A percentile compares a stretch with the other conserved stretches of the same genome.
These are phyloP conservation scores for Synanthedon tipuliformis DNA, from an alignment of 2,888 invertebrate species.

Conservation along the genomic window DNA sequence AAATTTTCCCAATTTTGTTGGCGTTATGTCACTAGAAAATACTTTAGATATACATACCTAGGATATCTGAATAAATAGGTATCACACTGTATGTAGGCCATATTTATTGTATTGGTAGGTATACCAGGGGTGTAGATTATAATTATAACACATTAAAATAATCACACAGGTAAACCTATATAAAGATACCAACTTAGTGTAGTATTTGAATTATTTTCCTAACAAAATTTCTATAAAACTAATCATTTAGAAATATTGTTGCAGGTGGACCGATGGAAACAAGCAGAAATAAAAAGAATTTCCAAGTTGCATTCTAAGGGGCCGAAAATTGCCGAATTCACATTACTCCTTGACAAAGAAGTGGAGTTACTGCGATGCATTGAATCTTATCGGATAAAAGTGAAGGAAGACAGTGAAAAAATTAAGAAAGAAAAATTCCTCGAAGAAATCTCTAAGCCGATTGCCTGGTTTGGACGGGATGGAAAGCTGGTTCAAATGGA, in stretches of 20 bases:
- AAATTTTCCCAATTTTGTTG: no score
- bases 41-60: no score
- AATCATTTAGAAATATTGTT: background rate
- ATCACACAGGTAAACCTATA: no score
- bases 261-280: slow-evolving; percentile 76
- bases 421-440: slow-evolving; percentile 73
- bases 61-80: no score
- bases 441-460: slow-evolving; percentile 76
- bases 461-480: slow-evolving; percentile 81
- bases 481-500: slow-evolving; percentile 81
- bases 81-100: no score
- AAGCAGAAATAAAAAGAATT: slow-evolving; percentile 73
- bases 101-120: no score
- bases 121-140: no score
- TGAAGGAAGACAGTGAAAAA: slow-evolving; percentile 71
- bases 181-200: no score
- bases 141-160: no score
- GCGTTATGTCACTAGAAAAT: no score
- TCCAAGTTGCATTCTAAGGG: slow-evolving; percentile 74
- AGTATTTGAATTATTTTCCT: background rate
- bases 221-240: no score
- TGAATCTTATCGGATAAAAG: slow-evolving; percentile 74
- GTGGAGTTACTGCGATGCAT: slow-evolving; percentile 76
- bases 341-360: slow-evolving; percentile 78
- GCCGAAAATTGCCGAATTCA: slow-evolving; percentile 77